Conservation (phyloP, 2,797 vertebrate genomes). For the Muscicapa comitata region DNA sequence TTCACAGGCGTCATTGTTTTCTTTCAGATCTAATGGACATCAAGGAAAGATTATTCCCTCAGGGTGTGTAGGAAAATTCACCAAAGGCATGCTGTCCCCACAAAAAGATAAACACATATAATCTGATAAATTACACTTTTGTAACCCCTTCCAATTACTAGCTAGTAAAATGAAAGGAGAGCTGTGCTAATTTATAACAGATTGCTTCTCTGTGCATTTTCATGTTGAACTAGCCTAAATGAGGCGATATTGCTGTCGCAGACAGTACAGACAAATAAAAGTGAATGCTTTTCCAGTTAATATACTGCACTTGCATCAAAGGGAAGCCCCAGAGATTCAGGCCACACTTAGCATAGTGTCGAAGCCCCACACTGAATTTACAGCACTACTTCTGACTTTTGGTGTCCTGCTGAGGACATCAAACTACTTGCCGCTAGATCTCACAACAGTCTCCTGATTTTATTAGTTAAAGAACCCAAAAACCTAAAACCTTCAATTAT, state of each 20-base stretch:
- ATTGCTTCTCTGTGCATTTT: constrained; percentile 78
- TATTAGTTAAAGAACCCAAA: constrained; percentile 69
- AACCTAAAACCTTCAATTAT: constrained; percentile 13
- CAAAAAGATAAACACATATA: constrained; percentile 77
- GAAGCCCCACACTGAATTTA: constrained; percentile 85
- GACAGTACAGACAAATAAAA: constrained; percentile 84
- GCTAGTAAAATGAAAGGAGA: constrained; percentile 84
- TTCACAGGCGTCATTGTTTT: constrained; percentile 71
- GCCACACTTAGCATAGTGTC: constrained; percentile 77
- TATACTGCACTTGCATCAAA: constrained; percentile 84
- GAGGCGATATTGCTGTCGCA: constrained; percentile 77
- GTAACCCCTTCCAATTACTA: constrained; percentile 84
- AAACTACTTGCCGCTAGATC: constrained; percentile 79
- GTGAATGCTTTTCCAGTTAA: constrained; percentile 82
- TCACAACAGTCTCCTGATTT: constrained; percentile 79
- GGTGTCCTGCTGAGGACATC: constrained; percentile 82
- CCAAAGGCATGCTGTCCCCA: constrained; percentile 75
- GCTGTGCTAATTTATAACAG: constrained; percentile 83
- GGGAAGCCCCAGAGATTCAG: constrained; percentile 76
- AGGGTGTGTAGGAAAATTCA: constrained; percentile 67
- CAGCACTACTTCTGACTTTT: constrained; percentile 82
- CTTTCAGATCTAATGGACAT: constrained; percentile 73
- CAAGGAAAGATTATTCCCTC: constrained; percentile 74
- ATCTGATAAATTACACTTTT: constrained; percentile 84
- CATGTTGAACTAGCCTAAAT: constrained; percentile 74